Conservation (phyloP, 2,113 vertebrate genomes). For the Dasyprocta punctata region DNA sequence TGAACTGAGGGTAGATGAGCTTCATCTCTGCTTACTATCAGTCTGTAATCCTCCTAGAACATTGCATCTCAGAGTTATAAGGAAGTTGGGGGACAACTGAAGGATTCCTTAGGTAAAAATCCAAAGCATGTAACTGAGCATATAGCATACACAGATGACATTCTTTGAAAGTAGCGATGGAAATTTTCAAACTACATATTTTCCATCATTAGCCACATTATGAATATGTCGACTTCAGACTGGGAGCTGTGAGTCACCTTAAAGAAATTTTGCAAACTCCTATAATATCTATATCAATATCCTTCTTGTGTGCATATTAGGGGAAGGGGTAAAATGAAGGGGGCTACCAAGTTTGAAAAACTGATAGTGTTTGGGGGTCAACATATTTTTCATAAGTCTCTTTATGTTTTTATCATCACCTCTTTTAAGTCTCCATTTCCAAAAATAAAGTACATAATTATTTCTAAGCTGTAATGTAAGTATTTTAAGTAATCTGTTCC, state of each 20-base stretch:
- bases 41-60: not conserved
- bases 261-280: not conserved
- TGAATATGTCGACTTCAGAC: not conserved
- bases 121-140: not conserved
- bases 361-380: not conserved
- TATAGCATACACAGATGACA: not conserved
- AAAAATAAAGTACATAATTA: not conserved
- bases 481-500: not conserved
- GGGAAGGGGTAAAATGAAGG: not conserved
- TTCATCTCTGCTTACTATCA: not conserved
- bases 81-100: not conserved
- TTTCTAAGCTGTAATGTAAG: conserved; percentile 15
- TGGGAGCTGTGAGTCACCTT: not conserved
- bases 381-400: not conserved
- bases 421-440: conserved; percentile 36
- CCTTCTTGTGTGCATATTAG: not conserved
- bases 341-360: not conserved
- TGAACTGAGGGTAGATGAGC: not conserved
- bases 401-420: not conserved
- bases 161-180: not conserved
- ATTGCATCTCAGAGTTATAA: not conserved
- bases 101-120: conserved; percentile 21
- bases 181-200: not conserved
- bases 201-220: conserved; percentile 8
- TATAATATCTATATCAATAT: not conserved